phyloP scores from a whole-genome alignment of 2,113 vertebrate genomes.

The Percina caprodes region DNA sequence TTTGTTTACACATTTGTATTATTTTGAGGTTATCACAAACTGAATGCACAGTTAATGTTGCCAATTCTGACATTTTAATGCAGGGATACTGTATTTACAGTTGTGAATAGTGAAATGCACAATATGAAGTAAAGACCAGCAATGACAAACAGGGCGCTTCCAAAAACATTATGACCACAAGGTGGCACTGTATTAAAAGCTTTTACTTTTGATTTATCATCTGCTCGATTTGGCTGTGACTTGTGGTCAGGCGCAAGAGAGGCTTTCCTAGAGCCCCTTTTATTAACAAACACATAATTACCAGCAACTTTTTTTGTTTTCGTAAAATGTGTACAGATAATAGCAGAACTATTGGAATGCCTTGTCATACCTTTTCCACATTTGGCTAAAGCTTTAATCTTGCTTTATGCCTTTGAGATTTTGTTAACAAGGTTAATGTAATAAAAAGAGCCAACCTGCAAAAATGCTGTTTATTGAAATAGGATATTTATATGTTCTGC shows the following conservation, averaged over 20 bases:
- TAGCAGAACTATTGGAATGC: background rate
- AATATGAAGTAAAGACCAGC: slow-evolving; percentile 33
- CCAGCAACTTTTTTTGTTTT: slow-evolving; percentile 20
- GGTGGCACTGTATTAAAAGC: slow-evolving; percentile 66
- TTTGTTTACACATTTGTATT: slow-evolving; percentile 23
- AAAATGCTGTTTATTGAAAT: slow-evolving; percentile 9
- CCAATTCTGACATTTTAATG: slow-evolving; percentile 14
- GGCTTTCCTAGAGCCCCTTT: background rate
- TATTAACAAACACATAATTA: slow-evolving; percentile 15
- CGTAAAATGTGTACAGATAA: background rate
- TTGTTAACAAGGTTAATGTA: background rate
- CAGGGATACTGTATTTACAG: slow-evolving; percentile 22
- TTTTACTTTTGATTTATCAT: slow-evolving; percentile 15
- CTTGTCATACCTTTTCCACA: background rate
- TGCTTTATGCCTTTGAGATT: background rate
- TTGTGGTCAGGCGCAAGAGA: background rate
- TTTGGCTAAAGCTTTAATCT: background rate
- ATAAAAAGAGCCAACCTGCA: background rate
- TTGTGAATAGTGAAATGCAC: slow-evolving; percentile 26
- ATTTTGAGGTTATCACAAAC: background rate
- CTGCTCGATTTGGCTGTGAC: background rate
- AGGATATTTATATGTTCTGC: too few species aligned
- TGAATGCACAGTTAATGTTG: slow-evolving; percentile 27
- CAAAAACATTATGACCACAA: slow-evolving; percentile 49
- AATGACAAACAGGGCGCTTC: background rate